Evolutionary conservation across 1,140 invertebrate species (phyloP).

Genomic region (Philotrypesis tridentata): DNA sequence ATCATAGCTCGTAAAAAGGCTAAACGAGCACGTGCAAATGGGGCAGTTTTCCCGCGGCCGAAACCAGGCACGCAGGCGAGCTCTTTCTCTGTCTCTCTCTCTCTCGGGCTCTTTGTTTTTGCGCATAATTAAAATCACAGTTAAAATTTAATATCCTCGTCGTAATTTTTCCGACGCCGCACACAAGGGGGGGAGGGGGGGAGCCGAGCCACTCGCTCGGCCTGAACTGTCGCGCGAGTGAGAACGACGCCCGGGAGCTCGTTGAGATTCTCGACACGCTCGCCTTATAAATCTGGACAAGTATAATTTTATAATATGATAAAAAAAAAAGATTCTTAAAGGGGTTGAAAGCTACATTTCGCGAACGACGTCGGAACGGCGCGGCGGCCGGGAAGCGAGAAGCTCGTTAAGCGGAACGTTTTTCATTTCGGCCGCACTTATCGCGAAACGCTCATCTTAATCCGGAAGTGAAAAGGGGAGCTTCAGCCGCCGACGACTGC

Average conservation of each 20-base stretch:
- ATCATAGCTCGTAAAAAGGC: slow-evolving; percentile 45
- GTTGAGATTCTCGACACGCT: slow-evolving; percentile 59
- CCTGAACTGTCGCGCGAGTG: neutral
- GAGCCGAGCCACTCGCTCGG: neutral
- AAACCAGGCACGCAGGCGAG: too few relatives aligned
- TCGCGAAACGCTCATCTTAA: slow-evolving; percentile 44
- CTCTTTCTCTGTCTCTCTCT: neutral
- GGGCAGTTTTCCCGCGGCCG: neutral
- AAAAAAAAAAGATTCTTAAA: slow-evolving; percentile 58
- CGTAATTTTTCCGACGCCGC: slow-evolving; percentile 60
- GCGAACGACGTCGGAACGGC: neutral
- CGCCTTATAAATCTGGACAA: slow-evolving; percentile 62
- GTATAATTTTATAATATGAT: slow-evolving; percentile 67
- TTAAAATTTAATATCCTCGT: slow-evolving; percentile 67
- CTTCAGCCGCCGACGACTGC: neutral
- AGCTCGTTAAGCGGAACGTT: slow-evolving; percentile 54
- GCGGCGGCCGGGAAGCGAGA: neutral
- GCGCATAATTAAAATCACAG: slow-evolving; percentile 66
- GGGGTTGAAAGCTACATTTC: slow-evolving; percentile 39
- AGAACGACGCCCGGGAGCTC: slow-evolving; percentile 43
- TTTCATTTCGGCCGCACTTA: slow-evolving; percentile 55
- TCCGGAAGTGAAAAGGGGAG: slow-evolving; percentile 20
- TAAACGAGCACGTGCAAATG: slow-evolving; percentile 54
- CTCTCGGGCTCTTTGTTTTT: slow-evolving; percentile 44
- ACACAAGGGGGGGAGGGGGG: too few relatives aligned